phyloP scores from a whole-genome alignment of 2,113 vertebrate species.

The Tyto alba region DNA sequence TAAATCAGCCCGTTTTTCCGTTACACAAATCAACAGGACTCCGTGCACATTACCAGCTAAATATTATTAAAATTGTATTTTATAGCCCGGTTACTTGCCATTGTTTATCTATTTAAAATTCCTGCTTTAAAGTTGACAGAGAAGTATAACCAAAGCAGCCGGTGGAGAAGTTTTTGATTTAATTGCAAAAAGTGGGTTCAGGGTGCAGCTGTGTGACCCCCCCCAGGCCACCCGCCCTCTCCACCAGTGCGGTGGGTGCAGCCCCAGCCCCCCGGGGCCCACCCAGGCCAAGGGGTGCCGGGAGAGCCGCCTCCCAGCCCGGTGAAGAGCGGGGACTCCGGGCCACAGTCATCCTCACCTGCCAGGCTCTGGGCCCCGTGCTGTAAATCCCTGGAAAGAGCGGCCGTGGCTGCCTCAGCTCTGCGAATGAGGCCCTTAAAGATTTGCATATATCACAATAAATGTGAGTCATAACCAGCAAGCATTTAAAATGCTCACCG shows the following conservation, averaged over 20 bases:
- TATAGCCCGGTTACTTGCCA: background rate
- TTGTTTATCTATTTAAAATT: background rate
- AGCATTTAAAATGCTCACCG: background rate
- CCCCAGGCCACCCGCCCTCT: too few species aligned
- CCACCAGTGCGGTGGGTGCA: accelerated
- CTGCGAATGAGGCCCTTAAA: constrained; percentile 18
- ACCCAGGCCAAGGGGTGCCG: too few species aligned
- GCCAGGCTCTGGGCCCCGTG: background rate
- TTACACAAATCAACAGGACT: background rate
- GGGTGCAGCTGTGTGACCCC: background rate
- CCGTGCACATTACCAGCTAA: background rate
- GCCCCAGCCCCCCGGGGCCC: too few species aligned
- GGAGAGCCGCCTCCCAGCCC: background rate
- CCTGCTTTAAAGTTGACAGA: background rate
- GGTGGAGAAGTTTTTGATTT: background rate
- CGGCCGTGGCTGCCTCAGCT: background rate
- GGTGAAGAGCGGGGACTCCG: background rate
- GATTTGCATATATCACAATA: constrained; percentile 49
- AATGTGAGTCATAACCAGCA: constrained; percentile 31
- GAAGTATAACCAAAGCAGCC: background rate
- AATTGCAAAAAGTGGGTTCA: background rate
- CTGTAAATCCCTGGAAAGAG: background rate
- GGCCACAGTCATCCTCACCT: background rate
- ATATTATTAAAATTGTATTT: constrained; percentile 2
- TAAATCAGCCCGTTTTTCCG: background rate